These are phyloP conservation scores for Sebastes jordani DNA, from an alignment of 2,797 vertebrate species.

Conservation along the genomic window DNA sequence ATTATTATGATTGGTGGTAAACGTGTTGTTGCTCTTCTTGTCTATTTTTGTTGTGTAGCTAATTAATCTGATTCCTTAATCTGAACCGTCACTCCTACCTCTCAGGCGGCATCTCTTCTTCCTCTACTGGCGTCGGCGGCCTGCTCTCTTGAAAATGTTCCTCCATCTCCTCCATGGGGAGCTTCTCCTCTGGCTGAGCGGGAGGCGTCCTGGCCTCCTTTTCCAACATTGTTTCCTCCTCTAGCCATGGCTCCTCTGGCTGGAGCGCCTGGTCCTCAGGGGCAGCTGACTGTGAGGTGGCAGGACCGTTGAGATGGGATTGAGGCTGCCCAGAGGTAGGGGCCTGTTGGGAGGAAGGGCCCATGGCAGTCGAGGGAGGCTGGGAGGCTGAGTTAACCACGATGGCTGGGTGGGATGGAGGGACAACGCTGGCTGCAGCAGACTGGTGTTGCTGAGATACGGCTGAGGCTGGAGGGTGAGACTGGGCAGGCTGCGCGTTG, in stretches of 20 bases:
- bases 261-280: constrained; percentile 49
- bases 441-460: constrained; percentile 53
- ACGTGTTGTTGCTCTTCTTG: neutral
- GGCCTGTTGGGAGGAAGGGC: constrained; percentile 58
- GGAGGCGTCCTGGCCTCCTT: constrained; percentile 53
- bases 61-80: constrained; percentile 25
- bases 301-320: constrained; percentile 35
- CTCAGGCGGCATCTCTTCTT: constrained; percentile 66
- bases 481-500: constrained; percentile 60
- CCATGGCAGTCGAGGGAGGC: constrained; percentile 36
- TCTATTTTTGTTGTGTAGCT: constrained; percentile 7
- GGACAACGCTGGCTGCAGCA: constrained; percentile 35
- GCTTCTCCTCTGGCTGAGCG: constrained; percentile 58
- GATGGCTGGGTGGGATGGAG: constrained; percentile 64
- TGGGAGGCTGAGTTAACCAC: constrained; percentile 43
- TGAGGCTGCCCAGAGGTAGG: constrained; percentile 39
- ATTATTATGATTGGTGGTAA: neutral
- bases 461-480: constrained; percentile 63
- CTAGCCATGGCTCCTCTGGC: constrained; percentile 64
- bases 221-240: constrained; percentile 64
- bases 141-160: constrained; percentile 64
- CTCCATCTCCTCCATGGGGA: constrained; percentile 59
- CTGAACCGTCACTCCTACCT: constrained; percentile 68
- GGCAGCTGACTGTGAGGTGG: constrained; percentile 20
- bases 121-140: constrained; percentile 61